These are phyloP conservation scores for Diadumene lineata DNA, from an alignment of 92 coral and sea anemone species.

Conservation along the genomic window DNA sequence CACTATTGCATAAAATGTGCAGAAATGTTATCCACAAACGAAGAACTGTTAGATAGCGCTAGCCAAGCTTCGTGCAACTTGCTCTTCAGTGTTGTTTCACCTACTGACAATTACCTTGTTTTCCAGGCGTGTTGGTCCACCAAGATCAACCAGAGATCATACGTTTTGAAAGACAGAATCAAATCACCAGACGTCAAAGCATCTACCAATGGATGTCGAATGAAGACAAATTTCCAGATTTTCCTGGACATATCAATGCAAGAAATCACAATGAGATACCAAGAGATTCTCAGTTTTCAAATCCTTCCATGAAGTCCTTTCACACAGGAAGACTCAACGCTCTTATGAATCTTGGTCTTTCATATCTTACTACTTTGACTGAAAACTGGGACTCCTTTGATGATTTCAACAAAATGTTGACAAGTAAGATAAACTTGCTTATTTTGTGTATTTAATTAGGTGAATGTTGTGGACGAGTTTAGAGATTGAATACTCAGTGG, in stretches of 20 bases:
- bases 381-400: slow-evolving; percentile 73
- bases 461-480: too few species aligned
- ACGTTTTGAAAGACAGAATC: slow-evolving; percentile 41
- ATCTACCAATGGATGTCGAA: slow-evolving; percentile 47
- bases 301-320: slow-evolving; percentile 59
- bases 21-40: too few species aligned
- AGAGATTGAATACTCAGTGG: too few species aligned
- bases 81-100: not conserved
- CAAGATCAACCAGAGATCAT: slow-evolving; percentile 55
- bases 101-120: not conserved
- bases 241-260: slow-evolving; percentile 62
- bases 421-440: slow-evolving; percentile 6
- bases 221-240: not conserved
- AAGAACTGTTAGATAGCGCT: too few species aligned
- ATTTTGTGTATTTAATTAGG: not conserved
- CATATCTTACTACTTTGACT: slow-evolving; percentile 48
- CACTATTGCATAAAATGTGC: too few species aligned
- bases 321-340: slow-evolving; percentile 56
- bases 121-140: slow-evolving; percentile 42
- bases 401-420: slow-evolving; percentile 41
- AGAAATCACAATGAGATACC: slow-evolving; percentile 65
- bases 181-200: slow-evolving; percentile 48
- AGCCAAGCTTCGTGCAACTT: not conserved
- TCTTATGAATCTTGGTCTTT: slow-evolving; percentile 65
- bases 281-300: slow-evolving; percentile 64